These are phyloP conservation scores for Lophochroa leadbeateri DNA, from an alignment of 2,113 vertebrate genomes.

Conservation along the genomic window DNA sequence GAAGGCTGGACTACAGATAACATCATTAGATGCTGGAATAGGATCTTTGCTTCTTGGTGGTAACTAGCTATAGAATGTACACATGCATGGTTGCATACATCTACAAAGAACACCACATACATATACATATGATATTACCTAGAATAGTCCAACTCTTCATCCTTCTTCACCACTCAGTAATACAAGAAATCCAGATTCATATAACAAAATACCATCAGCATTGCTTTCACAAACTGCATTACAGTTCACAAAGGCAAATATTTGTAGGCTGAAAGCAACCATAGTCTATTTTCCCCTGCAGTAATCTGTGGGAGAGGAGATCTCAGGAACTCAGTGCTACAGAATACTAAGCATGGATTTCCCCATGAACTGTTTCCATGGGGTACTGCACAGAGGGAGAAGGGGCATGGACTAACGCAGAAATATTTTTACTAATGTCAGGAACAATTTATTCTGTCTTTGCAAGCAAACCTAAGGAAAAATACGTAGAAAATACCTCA, in stretches of 20 bases:
- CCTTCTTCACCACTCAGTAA: neutral
- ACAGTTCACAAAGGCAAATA: neutral
- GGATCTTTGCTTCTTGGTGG: neutral
- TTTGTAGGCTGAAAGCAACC: neutral
- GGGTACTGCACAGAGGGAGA: neutral
- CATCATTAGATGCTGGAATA: neutral
- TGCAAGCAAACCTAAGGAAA: slow-evolving; percentile 23
- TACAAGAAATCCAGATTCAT: neutral
- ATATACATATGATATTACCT: neutral
- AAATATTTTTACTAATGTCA: neutral
- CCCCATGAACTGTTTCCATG: neutral
- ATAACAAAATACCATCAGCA: neutral
- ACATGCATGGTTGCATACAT: neutral
- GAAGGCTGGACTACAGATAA: neutral
- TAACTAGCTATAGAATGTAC: neutral
- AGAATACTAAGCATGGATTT: neutral
- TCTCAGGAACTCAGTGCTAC: neutral
- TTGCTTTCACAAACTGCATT: neutral
- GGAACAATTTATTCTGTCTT: slow-evolving; percentile 26
- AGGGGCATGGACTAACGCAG: neutral
- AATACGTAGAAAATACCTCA: slow-evolving; percentile 1
- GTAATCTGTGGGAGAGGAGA: neutral
- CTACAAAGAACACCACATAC: neutral
- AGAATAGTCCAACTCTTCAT: neutral
- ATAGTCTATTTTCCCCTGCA: neutral